Percentiles rank a stretch among this genome's conserved stretches.
Evolutionary conservation across 2,113 vertebrate species (phyloP).

Genomic region (Nanorana parkeri): DNA sequence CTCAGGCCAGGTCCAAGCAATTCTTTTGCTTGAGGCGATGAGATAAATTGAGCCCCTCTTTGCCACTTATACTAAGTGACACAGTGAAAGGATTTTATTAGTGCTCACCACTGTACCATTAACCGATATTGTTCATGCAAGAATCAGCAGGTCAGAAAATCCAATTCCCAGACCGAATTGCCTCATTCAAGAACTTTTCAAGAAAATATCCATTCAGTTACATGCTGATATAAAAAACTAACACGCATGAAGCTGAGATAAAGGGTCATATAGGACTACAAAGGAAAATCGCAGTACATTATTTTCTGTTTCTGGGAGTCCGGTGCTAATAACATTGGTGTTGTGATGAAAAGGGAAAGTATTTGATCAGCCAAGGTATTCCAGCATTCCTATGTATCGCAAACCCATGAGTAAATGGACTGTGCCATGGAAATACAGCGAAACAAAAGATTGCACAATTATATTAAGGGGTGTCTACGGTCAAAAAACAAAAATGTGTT

Average conservation of each 20-base stretch:
- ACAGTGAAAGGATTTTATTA: slow-evolving; percentile 39
- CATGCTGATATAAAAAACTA: neutral
- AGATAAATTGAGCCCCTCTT: slow-evolving; percentile 42
- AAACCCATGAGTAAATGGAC: too few species aligned
- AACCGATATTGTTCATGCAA: slow-evolving; percentile 45
- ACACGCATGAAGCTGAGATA: neutral
- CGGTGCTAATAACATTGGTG: too few species aligned
- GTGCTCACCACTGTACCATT: slow-evolving; percentile 26
- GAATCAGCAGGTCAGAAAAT: slow-evolving; percentile 35
- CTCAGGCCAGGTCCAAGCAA: slow-evolving; percentile 14
- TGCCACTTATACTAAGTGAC: slow-evolving; percentile 41
- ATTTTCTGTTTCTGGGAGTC: too few species aligned
- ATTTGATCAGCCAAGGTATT: too few species aligned
- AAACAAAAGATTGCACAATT: too few species aligned
- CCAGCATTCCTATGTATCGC: too few species aligned
- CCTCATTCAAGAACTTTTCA: neutral
- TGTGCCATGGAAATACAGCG: too few species aligned
- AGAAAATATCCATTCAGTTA: neutral
- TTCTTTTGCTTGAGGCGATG: slow-evolving; percentile 16
- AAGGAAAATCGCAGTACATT: too few species aligned
- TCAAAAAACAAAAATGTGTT: too few species aligned
- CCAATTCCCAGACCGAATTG: neutral
- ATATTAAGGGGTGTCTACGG: too few species aligned
- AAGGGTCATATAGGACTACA: too few species aligned
- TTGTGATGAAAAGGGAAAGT: too few species aligned